Conservation (phyloP, 2,113 vertebrate genomes). For the Marmota monax region DNA sequence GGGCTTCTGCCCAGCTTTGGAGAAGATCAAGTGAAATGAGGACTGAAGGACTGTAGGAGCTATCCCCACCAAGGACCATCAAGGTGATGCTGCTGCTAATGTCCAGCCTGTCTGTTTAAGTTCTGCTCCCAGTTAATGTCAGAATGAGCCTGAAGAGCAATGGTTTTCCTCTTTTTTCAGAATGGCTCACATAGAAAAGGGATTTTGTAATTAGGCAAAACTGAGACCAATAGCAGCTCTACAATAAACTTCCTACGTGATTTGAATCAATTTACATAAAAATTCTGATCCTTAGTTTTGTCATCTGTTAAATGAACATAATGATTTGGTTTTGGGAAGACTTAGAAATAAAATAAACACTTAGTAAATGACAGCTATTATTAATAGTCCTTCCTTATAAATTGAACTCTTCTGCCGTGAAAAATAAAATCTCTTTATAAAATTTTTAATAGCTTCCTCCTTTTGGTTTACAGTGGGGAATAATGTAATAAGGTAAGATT, state of each 20-base stretch:
- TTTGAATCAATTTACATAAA: background rate
- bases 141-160: background rate
- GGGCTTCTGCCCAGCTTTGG: background rate
- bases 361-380: background rate
- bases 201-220: background rate
- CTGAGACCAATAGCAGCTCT: background rate
- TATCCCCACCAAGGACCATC: fast-evolving
- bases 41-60: too few species aligned
- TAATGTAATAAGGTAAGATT: background rate
- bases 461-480: background rate
- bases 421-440: background rate
- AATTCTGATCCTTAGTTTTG: background rate
- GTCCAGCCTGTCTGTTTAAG: background rate
- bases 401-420: background rate
- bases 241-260: background rate
- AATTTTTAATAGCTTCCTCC: background rate
- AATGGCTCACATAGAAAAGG: background rate
- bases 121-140: background rate
- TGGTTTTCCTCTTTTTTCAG: background rate
- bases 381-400: background rate
- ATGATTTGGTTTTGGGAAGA: background rate
- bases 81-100: background rate
- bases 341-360: background rate
- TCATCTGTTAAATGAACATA: background rate
- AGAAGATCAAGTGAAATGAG: background rate